A percentile compares a stretch with the other conserved stretches of the same genome.
Conservation (phyloP, 2,113 vertebrate genomes). For the Catharus fuscescens region DNA sequence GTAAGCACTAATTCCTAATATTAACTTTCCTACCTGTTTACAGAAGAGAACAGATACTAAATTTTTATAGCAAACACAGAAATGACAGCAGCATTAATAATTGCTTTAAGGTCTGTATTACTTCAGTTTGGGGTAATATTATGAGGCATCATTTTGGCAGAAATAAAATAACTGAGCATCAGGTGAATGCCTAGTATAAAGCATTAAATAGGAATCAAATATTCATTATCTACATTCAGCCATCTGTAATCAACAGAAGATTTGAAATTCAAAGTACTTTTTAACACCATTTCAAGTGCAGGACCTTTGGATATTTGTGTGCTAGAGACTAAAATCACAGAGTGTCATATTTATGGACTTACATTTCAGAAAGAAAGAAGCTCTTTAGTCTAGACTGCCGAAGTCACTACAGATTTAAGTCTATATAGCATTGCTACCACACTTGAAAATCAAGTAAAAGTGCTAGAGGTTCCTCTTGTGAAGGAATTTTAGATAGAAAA, state of each 20-base stretch:
- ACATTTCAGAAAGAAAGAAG: neutral
- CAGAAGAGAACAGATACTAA: neutral
- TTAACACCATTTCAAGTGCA: neutral
- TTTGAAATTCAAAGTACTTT: neutral
- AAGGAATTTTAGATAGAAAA: neutral
- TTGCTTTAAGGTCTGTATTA: neutral
- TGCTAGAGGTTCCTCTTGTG: neutral
- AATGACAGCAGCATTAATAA: neutral
- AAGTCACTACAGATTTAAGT: neutral
- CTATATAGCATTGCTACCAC: neutral
- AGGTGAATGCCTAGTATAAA: neutral
- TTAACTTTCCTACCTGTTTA: neutral
- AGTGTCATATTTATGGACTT: neutral
- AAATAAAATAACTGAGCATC: neutral
- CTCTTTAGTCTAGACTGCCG: neutral
- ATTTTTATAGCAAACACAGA: neutral
- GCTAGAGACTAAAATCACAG: neutral
- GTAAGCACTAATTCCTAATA: neutral
- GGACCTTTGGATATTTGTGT: neutral
- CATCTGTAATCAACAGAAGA: neutral
- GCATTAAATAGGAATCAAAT: neutral
- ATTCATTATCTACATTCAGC: neutral
- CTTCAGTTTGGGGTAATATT: neutral
- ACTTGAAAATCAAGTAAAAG: neutral
- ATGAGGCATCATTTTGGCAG: neutral